Base-by-base conservation (phyloP, 2,113 vertebrate species). In the Scomber scombrus region DNA sequence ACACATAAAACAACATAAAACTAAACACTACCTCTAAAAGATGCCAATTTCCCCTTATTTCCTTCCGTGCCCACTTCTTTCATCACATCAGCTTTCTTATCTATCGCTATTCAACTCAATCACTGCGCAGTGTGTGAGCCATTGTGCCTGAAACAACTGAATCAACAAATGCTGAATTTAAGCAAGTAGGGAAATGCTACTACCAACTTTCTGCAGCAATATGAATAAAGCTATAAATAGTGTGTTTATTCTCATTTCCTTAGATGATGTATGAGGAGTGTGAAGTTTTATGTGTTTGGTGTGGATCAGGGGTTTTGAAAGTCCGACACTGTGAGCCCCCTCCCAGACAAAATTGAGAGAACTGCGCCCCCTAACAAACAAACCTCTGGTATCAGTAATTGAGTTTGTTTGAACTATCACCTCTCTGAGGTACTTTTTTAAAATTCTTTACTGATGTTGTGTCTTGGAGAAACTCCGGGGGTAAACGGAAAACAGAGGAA, bases 111-210 rank as follows among this genome's bases (percentile, higher is more conserved):
- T 79, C 74, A 79, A 60, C 16, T 18, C 2, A 57, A 87, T 82
- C 58, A 64, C 55, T 0, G 16, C 45, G 60, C 64, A 63, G 5
- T 34, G 51, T 0, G 0, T 3, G 43, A 63, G 49, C 64, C 71
- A 79, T 84, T 86, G 84, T 86, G 75, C 73, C 40, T 10, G 8
- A 78, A 56, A 67, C 73, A 68, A 88, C 77, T 81, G 77, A 77
- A 81, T 78, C 55, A 88, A 85, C 73, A 84, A 68, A 58, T 63
- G 34, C n/a, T 50, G 52, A 21, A 64, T 75, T 77, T 52, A 5
- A 72, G 62, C 4, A 6, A 57, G 46, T 54, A 64, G 45, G 31
- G 54, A 18, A 60, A 64, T 7, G 71, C 45, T 71, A 49, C 40
- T 3, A 29, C 16, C 16, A 50, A 58, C 11, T 19, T 58, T 57